Evolutionary conservation across 1,140 invertebrate species (phyloP).

Genomic region (Harpegnathos saltator): DNA sequence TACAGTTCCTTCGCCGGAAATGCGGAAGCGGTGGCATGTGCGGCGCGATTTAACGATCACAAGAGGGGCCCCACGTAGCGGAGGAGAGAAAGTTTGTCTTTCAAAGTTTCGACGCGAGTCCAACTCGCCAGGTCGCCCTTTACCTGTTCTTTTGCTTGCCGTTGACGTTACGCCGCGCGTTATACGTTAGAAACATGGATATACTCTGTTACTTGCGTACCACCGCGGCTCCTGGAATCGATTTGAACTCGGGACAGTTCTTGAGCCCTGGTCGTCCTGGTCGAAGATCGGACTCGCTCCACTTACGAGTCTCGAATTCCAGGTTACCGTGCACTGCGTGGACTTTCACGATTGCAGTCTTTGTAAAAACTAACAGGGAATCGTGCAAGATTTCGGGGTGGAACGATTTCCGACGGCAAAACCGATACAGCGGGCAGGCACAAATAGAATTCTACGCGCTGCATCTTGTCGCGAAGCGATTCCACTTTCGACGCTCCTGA

Average conservation of each 20-base stretch:
- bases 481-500: too few species aligned
- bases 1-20: constrained; percentile 46
- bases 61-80: constrained; percentile 24
- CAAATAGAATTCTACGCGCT: too few species aligned
- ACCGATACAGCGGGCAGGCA: too few species aligned
- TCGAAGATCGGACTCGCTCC: constrained; percentile 7
- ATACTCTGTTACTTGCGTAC: constrained; percentile 29
- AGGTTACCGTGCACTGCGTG: too few species aligned
- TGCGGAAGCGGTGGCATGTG: background rate
- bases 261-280: constrained; percentile 19
- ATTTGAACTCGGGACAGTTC: constrained; percentile 16
- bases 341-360: too few species aligned
- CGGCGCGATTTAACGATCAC: constrained; percentile 44
- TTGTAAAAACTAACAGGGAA: too few species aligned
- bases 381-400: too few species aligned
- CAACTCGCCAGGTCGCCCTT: background rate
- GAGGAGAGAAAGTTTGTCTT: constrained; percentile 37
- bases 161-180: background rate
- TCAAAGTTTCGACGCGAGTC: constrained; percentile 55
- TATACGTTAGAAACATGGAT: constrained; percentile 36
- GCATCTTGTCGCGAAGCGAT: too few species aligned
- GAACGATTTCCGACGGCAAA: too few species aligned
- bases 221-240: background rate
- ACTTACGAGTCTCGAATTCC: background rate
- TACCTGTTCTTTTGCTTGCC: constrained; percentile 54